Percentiles rank a stretch among this genome's conserved stretches.
Conservation (phyloP, 2,888 invertebrate genomes). For the Tachystola acroxantha region DNA sequence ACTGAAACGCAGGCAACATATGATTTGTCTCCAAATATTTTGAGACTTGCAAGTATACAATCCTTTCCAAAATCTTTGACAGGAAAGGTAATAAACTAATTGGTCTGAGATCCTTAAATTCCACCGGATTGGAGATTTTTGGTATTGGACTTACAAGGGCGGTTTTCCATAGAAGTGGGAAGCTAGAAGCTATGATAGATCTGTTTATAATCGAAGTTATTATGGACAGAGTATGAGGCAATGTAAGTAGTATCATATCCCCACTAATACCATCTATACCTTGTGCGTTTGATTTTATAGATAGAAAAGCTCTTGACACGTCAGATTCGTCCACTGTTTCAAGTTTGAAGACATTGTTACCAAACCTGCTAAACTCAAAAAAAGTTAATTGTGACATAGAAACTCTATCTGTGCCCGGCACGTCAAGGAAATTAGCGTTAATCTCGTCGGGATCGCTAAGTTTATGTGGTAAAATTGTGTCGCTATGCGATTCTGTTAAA, state of each 20-base stretch:
- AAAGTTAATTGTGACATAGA: not conserved
- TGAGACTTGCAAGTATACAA: conserved; percentile 6
- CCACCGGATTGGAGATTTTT: no score
- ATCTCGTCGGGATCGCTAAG: conserved; percentile 1
- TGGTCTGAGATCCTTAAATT: no score
- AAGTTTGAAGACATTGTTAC: not conserved
- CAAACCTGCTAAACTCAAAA: not conserved
- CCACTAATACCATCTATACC: not conserved
- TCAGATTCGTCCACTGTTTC: not conserved
- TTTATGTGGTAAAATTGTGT: not conserved
- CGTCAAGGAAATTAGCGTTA: conserved; percentile 2
- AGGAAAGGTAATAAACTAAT: no score
- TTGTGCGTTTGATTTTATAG: not conserved
- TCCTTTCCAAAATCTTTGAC: conserved; percentile 14
- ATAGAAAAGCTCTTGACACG: not conserved
- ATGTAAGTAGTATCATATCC: not conserved
- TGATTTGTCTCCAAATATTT: no score
- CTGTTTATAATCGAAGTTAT: no score
- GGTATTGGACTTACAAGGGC: no score
- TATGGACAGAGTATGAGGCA: no score
- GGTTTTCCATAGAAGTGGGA: no score
- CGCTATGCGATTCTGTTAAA: no score
- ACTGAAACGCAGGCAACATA: no score
- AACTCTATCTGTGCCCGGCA: not conserved
- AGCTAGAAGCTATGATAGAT: no score